Conservation (phyloP, 1,140 invertebrate species). For the Apis cerana region DNA sequence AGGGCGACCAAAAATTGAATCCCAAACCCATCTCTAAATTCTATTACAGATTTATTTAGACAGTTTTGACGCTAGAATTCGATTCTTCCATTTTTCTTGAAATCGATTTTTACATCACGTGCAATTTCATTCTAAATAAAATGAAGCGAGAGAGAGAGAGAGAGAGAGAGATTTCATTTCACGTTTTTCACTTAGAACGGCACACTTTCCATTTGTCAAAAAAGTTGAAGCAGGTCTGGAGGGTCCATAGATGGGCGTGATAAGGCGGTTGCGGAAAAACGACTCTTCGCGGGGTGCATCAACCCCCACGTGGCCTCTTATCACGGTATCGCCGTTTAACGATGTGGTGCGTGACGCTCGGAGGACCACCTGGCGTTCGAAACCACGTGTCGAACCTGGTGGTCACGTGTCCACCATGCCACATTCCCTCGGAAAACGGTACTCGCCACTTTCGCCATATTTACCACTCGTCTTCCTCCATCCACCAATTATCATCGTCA, state of each 20-base stretch:
- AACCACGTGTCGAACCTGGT: slow-evolving; percentile 67
- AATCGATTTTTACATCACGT: no score
- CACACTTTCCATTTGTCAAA: slow-evolving; percentile 43
- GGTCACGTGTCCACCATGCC: slow-evolving; percentile 69
- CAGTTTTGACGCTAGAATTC: no score
- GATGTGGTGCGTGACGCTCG: slow-evolving; percentile 60
- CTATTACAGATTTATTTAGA: no score
- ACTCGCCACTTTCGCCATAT: slow-evolving; percentile 51
- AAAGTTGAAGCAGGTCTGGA: slow-evolving; percentile 42
- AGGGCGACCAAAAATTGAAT: not conserved
- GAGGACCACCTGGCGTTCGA: slow-evolving; percentile 67
- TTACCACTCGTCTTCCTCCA: slow-evolving; percentile 5
- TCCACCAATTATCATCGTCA: not conserved
- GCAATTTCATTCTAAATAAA: no score
- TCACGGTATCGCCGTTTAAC: slow-evolving; percentile 69
- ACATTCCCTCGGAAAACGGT: slow-evolving; percentile 53
- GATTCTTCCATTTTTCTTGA: no score
- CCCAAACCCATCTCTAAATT: no score
- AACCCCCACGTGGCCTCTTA: slow-evolving; percentile 55
- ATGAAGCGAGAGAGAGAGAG: no score
- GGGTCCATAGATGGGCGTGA: slow-evolving; percentile 43
- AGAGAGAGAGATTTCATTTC: not conserved
- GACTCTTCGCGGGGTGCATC: slow-evolving; percentile 51
- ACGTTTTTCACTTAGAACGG: not conserved
- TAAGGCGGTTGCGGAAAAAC: slow-evolving; percentile 60